Base-by-base conservation (phyloP, 2,888 invertebrate species). In the Agriopis marginaria region DNA sequence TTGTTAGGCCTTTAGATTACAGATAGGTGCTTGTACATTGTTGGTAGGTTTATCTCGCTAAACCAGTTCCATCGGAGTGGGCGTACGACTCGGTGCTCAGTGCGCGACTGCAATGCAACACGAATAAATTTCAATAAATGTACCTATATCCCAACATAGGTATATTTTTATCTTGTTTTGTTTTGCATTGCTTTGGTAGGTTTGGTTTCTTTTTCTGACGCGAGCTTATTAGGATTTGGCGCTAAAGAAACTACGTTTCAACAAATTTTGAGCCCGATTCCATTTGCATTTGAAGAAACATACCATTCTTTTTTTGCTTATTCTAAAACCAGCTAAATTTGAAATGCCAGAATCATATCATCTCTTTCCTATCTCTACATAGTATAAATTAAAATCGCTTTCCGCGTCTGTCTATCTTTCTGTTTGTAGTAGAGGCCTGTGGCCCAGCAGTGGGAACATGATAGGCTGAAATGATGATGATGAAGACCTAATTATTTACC, bases 51-150 rank as follows among this genome's bases (percentile, higher is more conserved):
- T 72, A 74, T 73, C 74, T 68, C 51, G 53, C 59, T 54, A 70
- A 77, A 77, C 77, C 77, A 69, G 77, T 77, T 75, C 55, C 72
- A 68, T 51, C 44, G 53, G 7, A 62, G 90, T 89, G 84, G 88
- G 89, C 79, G 88, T 83, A 78, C 82, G 83, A 78, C 82, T 77
- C 81, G 82, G 76, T 61, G 66, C 82, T 86, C 86, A 83, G 82
- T 81, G 76, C 80, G 59, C 53, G 54, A 75, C 86, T 84, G 88
- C 88, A 88, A 84, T 87, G 86, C 88, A 85, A 86, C 86, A 83
- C 79, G 83, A 84, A 87, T 86, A 85, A 82, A 86, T 86, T 85
- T 82, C 78, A 82, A 82, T 85, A 83, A 42, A 4, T 51, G 17
- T 50, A 62, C 8, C 3, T 17, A 17, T 10, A 45, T 11, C 12